Evolutionary conservation across 2,888 invertebrate genomes (phyloP), one percentile per base, ranked within the genome.

Genomic region (Machimus atricapillus): DNA sequence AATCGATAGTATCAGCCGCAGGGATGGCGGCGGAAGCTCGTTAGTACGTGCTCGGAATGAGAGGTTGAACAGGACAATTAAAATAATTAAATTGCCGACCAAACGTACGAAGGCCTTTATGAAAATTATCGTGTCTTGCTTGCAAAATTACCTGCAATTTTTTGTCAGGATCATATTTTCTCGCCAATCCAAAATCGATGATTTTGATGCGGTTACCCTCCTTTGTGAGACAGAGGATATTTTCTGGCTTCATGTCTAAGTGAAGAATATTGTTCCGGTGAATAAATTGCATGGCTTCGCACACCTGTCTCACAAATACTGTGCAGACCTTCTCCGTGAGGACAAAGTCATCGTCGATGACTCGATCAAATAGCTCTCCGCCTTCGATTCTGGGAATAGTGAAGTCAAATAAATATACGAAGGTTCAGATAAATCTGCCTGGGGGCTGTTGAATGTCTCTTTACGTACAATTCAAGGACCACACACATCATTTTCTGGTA

Each of bases 231-330:
- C 99, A 99, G 83, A 99, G 94, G 90, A 99, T 98, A 93, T 99
- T 99, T 93, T 99, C 99, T 12, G 99, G 99, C 97, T 99, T 99
- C 95, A 99, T 95, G 92, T 99, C 99, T 86, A 99, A 94, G 93
- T 99, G 99, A 86, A 99, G 93, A 90, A 99, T 98, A 90, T 97
- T 97, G 93, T 98, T 97, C 87, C 96, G 95, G 91, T 99, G 99
- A 91, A 99, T 98, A 92, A 98, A 99, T 91, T 97, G 97, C 89
- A 99, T 96, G 37, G 99, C 99, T 92, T 99, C 99, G 92, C 99
- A 99, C 89, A 99, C 98, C 93, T 99, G 99, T 58, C 98, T 94
- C 95, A 99, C 97, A 92, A 99, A 99, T 88, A 98, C 97, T 0
- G 98, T 97, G 92, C 99, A 99, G 8, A 98, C 97, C 89, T 97